A percentile compares a stretch with the other conserved stretches of the same genome.
These are phyloP conservation scores for Geopemphigus sp. DNA, from an alignment of 1,140 invertebrate species.

Conservation along the genomic window DNA sequence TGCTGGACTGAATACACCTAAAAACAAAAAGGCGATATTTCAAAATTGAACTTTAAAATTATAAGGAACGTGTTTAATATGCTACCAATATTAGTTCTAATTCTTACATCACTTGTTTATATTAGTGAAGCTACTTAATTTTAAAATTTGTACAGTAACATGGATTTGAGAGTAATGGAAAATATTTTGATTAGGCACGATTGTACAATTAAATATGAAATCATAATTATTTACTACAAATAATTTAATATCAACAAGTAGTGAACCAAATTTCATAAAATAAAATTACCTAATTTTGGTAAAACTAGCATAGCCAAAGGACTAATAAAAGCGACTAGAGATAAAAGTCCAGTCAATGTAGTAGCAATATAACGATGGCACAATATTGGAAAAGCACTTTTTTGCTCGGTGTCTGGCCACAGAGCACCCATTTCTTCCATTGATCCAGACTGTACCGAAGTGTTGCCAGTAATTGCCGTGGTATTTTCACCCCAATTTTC, in stretches of 20 bases:
- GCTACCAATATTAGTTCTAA: too few species aligned
- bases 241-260: background rate
- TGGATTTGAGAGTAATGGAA: too few species aligned
- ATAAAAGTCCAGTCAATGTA: conserved; percentile 72
- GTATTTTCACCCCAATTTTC: conserved; percentile 98
- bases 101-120: too few species aligned
- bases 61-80: too few species aligned
- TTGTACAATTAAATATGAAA: too few species aligned
- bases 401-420: conserved; percentile 73
- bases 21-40: conserved; percentile 38
- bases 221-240: too few species aligned
- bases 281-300: conserved; percentile 69
- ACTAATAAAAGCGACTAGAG: conserved; percentile 81
- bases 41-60: too few species aligned
- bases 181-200: too few species aligned
- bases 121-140: too few species aligned
- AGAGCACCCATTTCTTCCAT: conserved; percentile 80
- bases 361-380: conserved; percentile 78
- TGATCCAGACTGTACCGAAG: conserved; percentile 89
- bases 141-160: too few species aligned
- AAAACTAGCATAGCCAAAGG: conserved; percentile 91
- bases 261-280: background rate
- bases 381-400: conserved; percentile 67
- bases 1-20: conserved; percentile 53
- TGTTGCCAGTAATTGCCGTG: conserved; percentile 94